Evolutionary conservation across 2,888 invertebrate species (phyloP).

Genomic region (Pegoplata infirma): DNA sequence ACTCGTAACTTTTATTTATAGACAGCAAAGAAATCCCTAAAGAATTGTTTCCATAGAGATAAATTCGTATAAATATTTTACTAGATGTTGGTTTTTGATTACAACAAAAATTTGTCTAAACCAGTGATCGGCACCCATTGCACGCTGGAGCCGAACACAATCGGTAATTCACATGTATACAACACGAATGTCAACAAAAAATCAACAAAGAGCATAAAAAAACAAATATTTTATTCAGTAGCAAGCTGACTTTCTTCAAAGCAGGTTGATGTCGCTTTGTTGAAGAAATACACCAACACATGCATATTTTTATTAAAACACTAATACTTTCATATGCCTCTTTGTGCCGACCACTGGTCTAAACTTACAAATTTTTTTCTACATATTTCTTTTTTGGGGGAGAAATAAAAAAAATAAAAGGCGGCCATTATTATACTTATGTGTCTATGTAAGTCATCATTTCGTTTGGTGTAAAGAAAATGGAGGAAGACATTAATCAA

Average conservation of each 20-base stretch:
- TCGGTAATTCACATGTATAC: too few species aligned
- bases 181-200: too few species aligned
- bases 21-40: background rate
- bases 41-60: background rate
- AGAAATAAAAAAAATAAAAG: background rate
- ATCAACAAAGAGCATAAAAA: too few species aligned
- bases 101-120: conserved; percentile 13
- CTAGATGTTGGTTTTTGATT: conserved; percentile 38
- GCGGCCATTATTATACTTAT: background rate
- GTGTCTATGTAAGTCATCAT: conserved; percentile 28
- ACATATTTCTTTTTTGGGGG: background rate
- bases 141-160: too few species aligned
- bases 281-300: too few species aligned
- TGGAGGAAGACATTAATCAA: conserved; percentile 39
- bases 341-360: too few species aligned
- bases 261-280: too few species aligned
- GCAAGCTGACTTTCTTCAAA: too few species aligned
- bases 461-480: conserved; percentile 8
- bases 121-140: too few species aligned
- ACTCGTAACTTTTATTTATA: background rate
- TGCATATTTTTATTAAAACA: too few species aligned
- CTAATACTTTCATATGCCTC: too few species aligned
- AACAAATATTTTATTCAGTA: too few species aligned
- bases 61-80: conserved; percentile 37
- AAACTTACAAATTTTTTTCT: background rate